These are phyloP conservation scores for Andrena fulva DNA, from an alignment of 2,888 invertebrate genomes.

Conservation along the genomic window DNA sequence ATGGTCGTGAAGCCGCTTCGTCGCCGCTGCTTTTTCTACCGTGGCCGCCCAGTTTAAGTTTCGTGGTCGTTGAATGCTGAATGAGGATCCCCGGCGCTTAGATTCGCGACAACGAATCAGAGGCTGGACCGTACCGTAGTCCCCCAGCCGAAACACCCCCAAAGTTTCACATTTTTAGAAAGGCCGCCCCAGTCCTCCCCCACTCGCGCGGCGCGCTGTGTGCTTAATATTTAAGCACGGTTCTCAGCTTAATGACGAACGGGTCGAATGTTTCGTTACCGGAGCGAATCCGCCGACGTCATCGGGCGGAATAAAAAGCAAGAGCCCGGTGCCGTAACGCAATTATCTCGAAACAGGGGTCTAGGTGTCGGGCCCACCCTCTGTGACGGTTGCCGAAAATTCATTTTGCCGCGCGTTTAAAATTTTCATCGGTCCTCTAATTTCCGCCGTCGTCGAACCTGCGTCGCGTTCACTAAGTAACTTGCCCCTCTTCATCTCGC, in stretches of 20 bases:
- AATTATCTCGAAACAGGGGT: constrained; percentile 57
- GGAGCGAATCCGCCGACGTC: constrained; percentile 50
- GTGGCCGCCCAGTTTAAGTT: not conserved
- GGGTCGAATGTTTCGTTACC: constrained; percentile 39
- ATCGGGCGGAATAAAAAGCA: constrained; percentile 49
- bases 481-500: not conserved
- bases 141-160: too few species aligned
- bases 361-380: constrained; percentile 65
- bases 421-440: constrained; percentile 51
- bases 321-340: constrained; percentile 50
- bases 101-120: too few species aligned
- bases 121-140: too few species aligned
- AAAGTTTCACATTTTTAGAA: too few species aligned
- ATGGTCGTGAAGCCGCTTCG: constrained; percentile 63
- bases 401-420: constrained; percentile 64
- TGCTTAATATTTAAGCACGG: constrained; percentile 6
- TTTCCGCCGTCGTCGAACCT: constrained; percentile 21
- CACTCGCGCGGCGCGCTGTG: not conserved
- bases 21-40: constrained; percentile 14
- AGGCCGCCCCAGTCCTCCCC: too few species aligned
- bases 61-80: constrained; percentile 15
- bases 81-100: not conserved
- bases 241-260: constrained; percentile 15
- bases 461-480: constrained; percentile 38
- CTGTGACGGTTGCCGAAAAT: constrained; percentile 55